A percentile compares a stretch with the other conserved stretches of the same genome.
Evolutionary conservation across 1,140 invertebrate genomes (phyloP).

Genomic region (Lasaia peninsularis): DNA sequence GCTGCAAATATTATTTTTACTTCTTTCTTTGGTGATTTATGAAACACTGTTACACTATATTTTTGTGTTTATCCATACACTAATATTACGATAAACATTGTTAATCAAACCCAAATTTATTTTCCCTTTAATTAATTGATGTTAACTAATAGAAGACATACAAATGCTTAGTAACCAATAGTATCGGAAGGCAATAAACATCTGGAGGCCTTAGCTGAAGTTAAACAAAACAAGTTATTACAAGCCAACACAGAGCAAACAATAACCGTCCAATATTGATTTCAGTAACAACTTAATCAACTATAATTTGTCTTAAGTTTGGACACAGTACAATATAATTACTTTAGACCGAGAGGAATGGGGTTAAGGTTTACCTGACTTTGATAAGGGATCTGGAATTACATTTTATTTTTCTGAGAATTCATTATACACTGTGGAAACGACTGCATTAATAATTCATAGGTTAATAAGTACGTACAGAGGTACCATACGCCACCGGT

Average conservation of each 20-base stretch:
- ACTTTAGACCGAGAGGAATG: neutral
- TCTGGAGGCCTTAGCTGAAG: constrained; percentile 26
- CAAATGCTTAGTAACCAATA: constrained; percentile 10
- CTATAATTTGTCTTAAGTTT: constrained; percentile 48
- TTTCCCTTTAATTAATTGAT: neutral
- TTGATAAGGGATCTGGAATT: neutral
- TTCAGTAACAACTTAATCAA: constrained; percentile 59
- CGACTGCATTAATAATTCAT: neutral
- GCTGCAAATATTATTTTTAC: no score
- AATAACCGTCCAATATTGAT: constrained; percentile 52
- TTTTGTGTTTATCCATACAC: no score
- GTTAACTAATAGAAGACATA: constrained; percentile 1
- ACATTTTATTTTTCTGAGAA: no score
- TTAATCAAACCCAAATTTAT: neutral
- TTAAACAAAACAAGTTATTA: constrained; percentile 54
- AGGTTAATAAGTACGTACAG: no score
- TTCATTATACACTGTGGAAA: neutral
- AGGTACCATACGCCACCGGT: no score
- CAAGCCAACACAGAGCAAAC: constrained; percentile 48
- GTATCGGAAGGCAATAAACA: constrained; percentile 3
- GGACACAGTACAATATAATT: constrained; percentile 37
- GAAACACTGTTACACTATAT: no score
- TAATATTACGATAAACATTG: no score
- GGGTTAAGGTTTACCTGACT: neutral
- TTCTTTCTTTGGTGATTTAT: no score